phyloP scores from a whole-genome alignment of 2,797 vertebrate genomes.

The Micrastur ruficollis region DNA sequence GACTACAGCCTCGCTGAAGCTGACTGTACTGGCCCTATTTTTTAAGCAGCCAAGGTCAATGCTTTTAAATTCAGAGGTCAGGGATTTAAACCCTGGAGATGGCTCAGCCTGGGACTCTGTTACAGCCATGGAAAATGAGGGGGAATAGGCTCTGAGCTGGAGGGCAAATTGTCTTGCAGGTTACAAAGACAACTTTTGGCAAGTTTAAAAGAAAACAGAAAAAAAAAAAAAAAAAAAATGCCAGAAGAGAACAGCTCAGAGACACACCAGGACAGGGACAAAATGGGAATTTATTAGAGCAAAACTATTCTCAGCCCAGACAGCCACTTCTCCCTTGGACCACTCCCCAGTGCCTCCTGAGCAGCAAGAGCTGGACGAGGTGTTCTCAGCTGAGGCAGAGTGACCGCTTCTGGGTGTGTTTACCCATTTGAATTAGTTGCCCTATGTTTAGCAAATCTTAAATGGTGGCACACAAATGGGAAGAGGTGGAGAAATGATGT shows the following conservation, averaged over 20 bases:
- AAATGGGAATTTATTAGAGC: not conserved
- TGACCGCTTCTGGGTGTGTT: fast-evolving
- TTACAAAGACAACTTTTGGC: not conserved
- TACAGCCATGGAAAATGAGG: not conserved
- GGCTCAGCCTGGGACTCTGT: not conserved
- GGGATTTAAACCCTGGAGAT: not conserved
- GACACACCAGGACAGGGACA: not conserved
- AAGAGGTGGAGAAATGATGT: not conserved
- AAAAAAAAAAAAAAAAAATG: not conserved
- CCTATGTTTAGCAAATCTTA: not conserved
- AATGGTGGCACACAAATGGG: not conserved
- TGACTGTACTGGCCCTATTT: not conserved
- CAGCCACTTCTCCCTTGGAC: not conserved
- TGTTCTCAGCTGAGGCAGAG: not conserved
- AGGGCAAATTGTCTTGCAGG: not conserved
- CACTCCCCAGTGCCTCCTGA: not conserved
- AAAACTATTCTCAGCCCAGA: not conserved
- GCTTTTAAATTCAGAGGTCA: not conserved
- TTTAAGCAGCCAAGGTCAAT: not conserved
- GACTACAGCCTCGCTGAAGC: not conserved
- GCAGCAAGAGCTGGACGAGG: not conserved
- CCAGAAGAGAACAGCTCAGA: not conserved
- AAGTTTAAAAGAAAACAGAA: not conserved
- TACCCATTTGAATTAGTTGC: not conserved
- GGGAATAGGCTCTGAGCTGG: not conserved